Conservation (phyloP, 2,888 invertebrate species). For the Hydropsyche betteni region DNA sequence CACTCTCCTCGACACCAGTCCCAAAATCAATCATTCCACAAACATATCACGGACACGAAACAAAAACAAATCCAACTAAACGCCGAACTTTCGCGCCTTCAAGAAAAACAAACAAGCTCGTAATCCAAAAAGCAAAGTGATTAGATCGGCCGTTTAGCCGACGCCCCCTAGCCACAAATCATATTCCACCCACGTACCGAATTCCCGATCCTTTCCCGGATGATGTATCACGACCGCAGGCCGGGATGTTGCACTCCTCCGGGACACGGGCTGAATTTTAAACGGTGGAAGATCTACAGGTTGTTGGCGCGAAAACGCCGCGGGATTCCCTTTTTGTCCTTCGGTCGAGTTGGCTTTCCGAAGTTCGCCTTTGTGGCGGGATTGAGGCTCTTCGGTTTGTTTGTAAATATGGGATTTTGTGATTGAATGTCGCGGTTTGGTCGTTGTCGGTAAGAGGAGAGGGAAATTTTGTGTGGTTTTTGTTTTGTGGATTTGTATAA, state of each 20-base stretch:
- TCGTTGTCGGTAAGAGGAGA: too few relatives aligned
- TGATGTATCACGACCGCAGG: constrained; percentile 26
- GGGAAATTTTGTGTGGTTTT: too few relatives aligned
- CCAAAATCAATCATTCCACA: too few relatives aligned
- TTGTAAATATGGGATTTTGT: too few relatives aligned
- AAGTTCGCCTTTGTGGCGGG: too few relatives aligned
- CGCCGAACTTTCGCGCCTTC: neutral
- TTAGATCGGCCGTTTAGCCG: constrained; percentile 18
- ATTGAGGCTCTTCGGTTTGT: too few relatives aligned
- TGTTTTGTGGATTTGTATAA: too few relatives aligned
- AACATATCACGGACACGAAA: too few relatives aligned
- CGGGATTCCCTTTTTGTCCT: constrained; percentile 1
- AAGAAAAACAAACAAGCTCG: neutral
- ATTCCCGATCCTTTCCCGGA: constrained; percentile 36
- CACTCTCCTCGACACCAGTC: too few relatives aligned
- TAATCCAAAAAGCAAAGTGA: constrained; percentile 13
- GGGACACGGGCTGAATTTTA: constrained; percentile 44
- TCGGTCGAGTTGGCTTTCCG: neutral
- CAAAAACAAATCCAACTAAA: neutral
- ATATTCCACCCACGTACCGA: constrained; percentile 38
- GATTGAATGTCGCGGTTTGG: too few relatives aligned
- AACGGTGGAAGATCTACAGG: constrained; percentile 41
- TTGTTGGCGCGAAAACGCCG: constrained; percentile 21
- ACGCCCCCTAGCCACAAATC: neutral
- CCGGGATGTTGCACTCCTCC: constrained; percentile 27